Conservation (phyloP, 2,888 invertebrate genomes). For the Pollenia labialis region DNA sequence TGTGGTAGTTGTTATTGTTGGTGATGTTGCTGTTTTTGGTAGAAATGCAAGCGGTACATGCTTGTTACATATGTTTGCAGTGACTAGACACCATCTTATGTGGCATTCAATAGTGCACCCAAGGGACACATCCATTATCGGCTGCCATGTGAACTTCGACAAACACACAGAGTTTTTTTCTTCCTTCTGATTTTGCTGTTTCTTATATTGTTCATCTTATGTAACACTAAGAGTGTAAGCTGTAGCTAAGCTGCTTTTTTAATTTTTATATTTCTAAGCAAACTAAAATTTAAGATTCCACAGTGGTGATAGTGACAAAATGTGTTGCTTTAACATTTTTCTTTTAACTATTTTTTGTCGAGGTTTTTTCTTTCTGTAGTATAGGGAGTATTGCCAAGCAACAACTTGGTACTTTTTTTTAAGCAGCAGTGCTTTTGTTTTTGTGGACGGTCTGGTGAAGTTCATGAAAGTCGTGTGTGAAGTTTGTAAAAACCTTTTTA, state of each 20-base stretch:
- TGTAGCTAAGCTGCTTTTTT: slow-evolving; percentile 35
- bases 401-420: slow-evolving; percentile 32
- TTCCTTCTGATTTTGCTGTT: neutral
- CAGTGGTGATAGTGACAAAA: slow-evolving; percentile 70
- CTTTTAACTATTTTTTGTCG: slow-evolving; percentile 4
- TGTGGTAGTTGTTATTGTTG: slow-evolving; percentile 4
- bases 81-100: slow-evolving; percentile 70
- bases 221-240: slow-evolving; percentile 38
- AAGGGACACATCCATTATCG: slow-evolving; percentile 73
- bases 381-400: slow-evolving; percentile 20
- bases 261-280: slow-evolving; percentile 38
- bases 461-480: slow-evolving; percentile 75
- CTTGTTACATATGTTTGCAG: slow-evolving; percentile 59
- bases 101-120: slow-evolving; percentile 73
- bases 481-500: slow-evolving; percentile 67
- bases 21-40: slow-evolving; percentile 17
- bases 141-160: slow-evolving; percentile 69
- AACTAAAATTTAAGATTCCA: slow-evolving; percentile 66
- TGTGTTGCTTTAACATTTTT: slow-evolving; percentile 66
- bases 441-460: slow-evolving; percentile 54
- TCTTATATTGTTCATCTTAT: slow-evolving; percentile 60
- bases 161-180: slow-evolving; percentile 45
- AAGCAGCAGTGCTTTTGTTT: slow-evolving; percentile 36
- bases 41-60: slow-evolving; percentile 65
- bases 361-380: neutral